Evolutionary conservation across 2,113 vertebrate species (phyloP).

Genomic region (Sinocyclocheilus anophthalmus): DNA sequence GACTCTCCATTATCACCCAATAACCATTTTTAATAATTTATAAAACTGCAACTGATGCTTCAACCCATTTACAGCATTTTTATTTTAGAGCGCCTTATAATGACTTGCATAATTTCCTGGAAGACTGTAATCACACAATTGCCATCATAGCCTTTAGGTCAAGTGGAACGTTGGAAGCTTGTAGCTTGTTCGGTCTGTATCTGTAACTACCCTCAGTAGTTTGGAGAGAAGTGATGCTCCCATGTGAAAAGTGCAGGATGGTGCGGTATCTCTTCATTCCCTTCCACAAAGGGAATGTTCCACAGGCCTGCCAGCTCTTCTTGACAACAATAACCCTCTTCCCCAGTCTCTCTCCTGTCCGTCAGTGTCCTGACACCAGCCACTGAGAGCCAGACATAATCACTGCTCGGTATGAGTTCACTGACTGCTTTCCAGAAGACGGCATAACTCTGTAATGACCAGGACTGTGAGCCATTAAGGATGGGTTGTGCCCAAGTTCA

Average conservation of each 20-base stretch:
- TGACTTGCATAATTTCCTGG: slow-evolving; percentile 31
- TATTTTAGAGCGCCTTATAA: slow-evolving; percentile 26
- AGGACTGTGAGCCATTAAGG: slow-evolving; percentile 17
- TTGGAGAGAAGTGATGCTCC: slow-evolving; percentile 64
- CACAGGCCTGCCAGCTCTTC: slow-evolving; percentile 67
- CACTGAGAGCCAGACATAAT: slow-evolving; percentile 36
- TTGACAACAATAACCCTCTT: slow-evolving; percentile 60
- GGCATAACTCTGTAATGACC: background rate
- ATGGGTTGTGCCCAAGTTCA: slow-evolving; percentile 6
- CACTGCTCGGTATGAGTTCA: slow-evolving; percentile 25
- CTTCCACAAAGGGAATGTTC: slow-evolving; percentile 70
- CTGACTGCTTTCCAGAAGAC: slow-evolving; percentile 21
- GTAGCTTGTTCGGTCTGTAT: background rate
- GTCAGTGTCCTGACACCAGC: slow-evolving; percentile 22
- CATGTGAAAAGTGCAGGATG: slow-evolving; percentile 69
- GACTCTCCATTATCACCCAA: slow-evolving; percentile 42
- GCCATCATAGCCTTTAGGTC: slow-evolving; percentile 13
- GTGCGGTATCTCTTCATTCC: slow-evolving; percentile 61
- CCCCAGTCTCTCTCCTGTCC: slow-evolving; percentile 32
- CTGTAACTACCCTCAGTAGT: background rate
- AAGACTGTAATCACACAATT: slow-evolving; percentile 8
- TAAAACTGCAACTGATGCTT: slow-evolving; percentile 37
- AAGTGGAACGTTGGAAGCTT: background rate
- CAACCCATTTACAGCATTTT: slow-evolving; percentile 39
- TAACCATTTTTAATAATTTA: slow-evolving; percentile 49